Base-by-base conservation (phyloP, 2,888 invertebrate genomes). In the Chrysodeixis includens region DNA sequence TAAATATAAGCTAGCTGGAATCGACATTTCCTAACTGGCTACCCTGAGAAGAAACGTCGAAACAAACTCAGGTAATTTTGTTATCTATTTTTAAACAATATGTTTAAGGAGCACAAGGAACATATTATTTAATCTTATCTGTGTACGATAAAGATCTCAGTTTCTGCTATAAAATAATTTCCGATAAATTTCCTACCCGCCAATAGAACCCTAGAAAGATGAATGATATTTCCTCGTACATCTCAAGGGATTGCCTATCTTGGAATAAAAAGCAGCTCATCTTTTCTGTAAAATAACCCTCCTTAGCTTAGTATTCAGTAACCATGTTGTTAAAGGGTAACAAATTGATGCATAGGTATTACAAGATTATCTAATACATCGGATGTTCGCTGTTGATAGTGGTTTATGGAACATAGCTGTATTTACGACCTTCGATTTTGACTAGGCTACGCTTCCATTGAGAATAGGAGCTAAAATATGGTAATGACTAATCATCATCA, bases 241-340 rank as follows among this genome's bases (percentile, higher is more conserved):
- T 69, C 78, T 64, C 75, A 0, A 20, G 74, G 74, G 78, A 75
- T 75, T 75, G 78, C 56, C 70, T 78, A 70, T 74, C 63, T 76
- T 18, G 26, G 63, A 74, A 75, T 75, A 75, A 74, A 72, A 77
- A 66, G 63, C 61, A 69, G 53, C 65, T 69, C 63, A 66, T 74
- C 66, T 75, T 74, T 78, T 78, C 55, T 69, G 46, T 58, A 74
- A 63, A 63, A 74, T 66, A 72, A 72, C 60, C 40, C 62, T 32
- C 51, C 40, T 32, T 20, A 46, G 62, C 66, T 49, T 66, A 62
- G 55, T 55, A 57, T 57, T 62, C 60, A 71, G 62, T 67, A 71
- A 57, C 51, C 9, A 67, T 62, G 20, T 49, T 18, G 20, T 8
- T 62, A 66, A n/a, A 53, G 30, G 46, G 59, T 35, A 49, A 51